phyloP scores from a whole-genome alignment of 2,888 invertebrate genomes.

The Ichneumon xanthorius region DNA sequence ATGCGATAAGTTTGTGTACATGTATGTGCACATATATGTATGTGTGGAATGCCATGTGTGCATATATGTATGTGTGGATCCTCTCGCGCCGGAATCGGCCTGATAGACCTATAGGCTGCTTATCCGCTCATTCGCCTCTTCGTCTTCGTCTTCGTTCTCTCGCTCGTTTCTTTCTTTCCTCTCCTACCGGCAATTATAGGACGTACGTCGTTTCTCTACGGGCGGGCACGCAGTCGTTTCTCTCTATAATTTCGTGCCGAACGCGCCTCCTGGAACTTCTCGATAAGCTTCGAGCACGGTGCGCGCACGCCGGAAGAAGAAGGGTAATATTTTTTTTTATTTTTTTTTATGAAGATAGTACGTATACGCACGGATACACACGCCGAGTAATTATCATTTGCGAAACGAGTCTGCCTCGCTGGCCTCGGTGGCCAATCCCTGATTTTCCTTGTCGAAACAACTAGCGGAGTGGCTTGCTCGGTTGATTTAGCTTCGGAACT shows the following conservation, averaged over 20 bases:
- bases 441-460: conserved; percentile 1
- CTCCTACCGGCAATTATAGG: conserved; percentile 61
- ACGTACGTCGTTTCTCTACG: conserved; percentile 54
- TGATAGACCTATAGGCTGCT: conserved; percentile 29
- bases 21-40: conserved; percentile 23
- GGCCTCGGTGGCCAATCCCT: neutral
- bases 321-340: neutral
- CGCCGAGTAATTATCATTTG: conserved; percentile 65
- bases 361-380: conserved; percentile 57
- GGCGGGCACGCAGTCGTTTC: conserved; percentile 22
- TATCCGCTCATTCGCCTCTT: neutral
- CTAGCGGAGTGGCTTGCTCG: neutral
- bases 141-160: conserved; percentile 13
- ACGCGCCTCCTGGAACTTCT: conserved; percentile 48
- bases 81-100: conserved; percentile 22
- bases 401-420: conserved; percentile 52
- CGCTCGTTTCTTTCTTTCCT: conserved; percentile 22
- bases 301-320: conserved; percentile 46
- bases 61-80: conserved; percentile 22
- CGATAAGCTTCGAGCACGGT: conserved; percentile 42
- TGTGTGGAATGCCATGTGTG: conserved; percentile 25
- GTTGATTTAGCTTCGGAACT: neutral
- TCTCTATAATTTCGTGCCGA: conserved; percentile 65
- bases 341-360: neutral
- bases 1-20: neutral